Evolutionary conservation across 2,888 invertebrate species (phyloP).

Genomic region (Cecidostiba fungosa): DNA sequence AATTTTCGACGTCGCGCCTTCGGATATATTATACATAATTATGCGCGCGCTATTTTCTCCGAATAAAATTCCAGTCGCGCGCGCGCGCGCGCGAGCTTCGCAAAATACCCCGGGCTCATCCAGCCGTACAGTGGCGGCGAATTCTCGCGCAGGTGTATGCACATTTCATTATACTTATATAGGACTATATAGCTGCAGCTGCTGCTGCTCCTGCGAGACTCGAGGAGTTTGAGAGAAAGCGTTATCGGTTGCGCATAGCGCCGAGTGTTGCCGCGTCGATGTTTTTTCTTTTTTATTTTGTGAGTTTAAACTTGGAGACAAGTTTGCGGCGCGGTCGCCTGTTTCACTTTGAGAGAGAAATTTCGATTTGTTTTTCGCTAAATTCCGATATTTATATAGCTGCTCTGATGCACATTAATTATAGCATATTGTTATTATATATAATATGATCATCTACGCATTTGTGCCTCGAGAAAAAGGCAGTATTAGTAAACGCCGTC

Average conservation of each 20-base stretch:
- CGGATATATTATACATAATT: conserved; percentile 22
- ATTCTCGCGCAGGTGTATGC: conserved; percentile 23
- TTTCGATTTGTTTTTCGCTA: no score
- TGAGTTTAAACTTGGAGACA: neutral
- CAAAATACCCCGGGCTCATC: neutral
- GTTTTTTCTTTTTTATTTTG: neutral
- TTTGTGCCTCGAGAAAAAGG: no score
- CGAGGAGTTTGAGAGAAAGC: neutral
- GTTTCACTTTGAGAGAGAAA: no score
- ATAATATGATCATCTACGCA: no score
- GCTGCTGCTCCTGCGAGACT: neutral
- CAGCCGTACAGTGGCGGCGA: neutral
- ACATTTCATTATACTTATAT: conserved; percentile 20
- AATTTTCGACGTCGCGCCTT: conserved; percentile 43
- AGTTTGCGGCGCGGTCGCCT: neutral
- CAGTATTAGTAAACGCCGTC: neutral
- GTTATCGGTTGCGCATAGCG: conserved; percentile 2
- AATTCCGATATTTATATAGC: no score
- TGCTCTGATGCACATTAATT: no score
- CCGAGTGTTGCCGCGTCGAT: neutral
- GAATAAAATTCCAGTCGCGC: conserved; percentile 2
- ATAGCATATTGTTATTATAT: no score
- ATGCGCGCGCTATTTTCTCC: neutral
- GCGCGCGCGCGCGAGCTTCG: no score
- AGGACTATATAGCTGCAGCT: neutral